Percentiles rank a stretch among this genome's conserved stretches.
Evolutionary conservation across 2,888 invertebrate species (phyloP).

Genomic region (Cerastis rubricosa): DNA sequence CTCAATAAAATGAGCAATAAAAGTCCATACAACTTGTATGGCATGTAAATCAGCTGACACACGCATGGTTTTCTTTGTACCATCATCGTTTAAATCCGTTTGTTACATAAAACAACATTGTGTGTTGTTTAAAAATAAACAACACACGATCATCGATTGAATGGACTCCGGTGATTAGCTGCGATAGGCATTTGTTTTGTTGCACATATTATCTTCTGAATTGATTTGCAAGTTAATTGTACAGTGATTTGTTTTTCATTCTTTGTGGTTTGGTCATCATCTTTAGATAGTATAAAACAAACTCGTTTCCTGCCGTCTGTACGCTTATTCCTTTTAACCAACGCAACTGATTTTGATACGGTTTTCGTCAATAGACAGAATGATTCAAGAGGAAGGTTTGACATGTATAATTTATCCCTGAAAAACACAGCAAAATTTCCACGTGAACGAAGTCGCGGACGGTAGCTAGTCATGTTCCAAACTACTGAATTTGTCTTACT

Average conservation of each 20-base stretch:
- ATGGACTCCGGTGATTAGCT: conserved; percentile 26
- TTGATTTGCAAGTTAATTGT: conserved; percentile 9
- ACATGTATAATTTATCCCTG: no score
- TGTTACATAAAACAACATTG: conserved; percentile 54
- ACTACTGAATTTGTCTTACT: no score
- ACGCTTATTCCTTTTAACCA: no score
- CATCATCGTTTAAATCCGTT: conserved; percentile 24
- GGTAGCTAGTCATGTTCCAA: no score
- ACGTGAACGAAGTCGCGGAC: no score
- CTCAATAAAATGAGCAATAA: conserved; percentile 24
- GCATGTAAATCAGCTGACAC: conserved; percentile 49
- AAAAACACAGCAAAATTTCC: no score
- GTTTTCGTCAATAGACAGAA: no score
- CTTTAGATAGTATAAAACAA: no score
- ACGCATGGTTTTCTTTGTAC: conserved; percentile 17
- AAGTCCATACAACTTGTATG: conserved; percentile 23
- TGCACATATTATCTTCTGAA: conserved; percentile 3
- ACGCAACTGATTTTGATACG: no score
- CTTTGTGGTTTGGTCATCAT: no score
- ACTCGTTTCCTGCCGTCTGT: no score
- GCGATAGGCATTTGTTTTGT: conserved; percentile 27
- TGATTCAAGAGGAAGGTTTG: no score
- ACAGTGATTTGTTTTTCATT: background rate
- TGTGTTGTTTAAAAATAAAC: conserved; percentile 52
- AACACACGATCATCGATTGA: conserved; percentile 37